Evolutionary conservation across 2,888 invertebrate species (phyloP), one percentile per base, ranked within the genome.

Genomic region (Eudemis profundana): DNA sequence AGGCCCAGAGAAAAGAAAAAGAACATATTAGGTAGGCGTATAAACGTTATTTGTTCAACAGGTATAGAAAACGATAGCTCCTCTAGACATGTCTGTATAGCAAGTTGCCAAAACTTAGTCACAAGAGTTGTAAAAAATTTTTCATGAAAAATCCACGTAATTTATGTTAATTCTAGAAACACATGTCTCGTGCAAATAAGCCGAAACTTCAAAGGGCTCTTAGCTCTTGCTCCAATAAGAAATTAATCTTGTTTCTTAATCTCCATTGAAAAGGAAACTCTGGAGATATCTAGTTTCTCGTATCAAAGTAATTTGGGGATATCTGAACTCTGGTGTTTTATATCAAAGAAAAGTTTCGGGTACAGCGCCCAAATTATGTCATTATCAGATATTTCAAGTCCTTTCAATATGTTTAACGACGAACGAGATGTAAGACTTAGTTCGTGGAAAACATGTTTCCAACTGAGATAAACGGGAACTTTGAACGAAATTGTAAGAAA

Each of bases 341-440:
- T 64, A 57, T 64, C 42, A 57, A 57, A 64, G 57, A 59, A 51
- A 64, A 64, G 27, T 64, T 64, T 64, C 44, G 36, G 64, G 57
- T 49, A 50, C 64, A 42, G 57, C 50, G 50, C 44, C 57, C 12
- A 51, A 64, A 64, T 59, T 46, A 57, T 59, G 36, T 27, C 57
- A 59, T 64, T 51, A 46, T 57, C 57, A 64, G 64, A 64, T 64
- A 44, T 51, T 51, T 59, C 23, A 51, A 57, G 50, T 27, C 64
- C 50, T 57, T 64, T 64, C 36, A 64, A 59, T 64, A 46, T 46
- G 57, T 51, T 59, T 51, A 44, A 17, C 23, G 17, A 63, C 27
- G 29, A 21, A 42, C 10, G 21, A 10, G 40, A 27, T 29, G 49
- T 29, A 56, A 50, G 27, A 57, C 50, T 50, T 33, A 27, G 46